These are phyloP conservation scores for Corythaeola cristata DNA, from an alignment of 2,113 vertebrate genomes.

Conservation along the genomic window DNA sequence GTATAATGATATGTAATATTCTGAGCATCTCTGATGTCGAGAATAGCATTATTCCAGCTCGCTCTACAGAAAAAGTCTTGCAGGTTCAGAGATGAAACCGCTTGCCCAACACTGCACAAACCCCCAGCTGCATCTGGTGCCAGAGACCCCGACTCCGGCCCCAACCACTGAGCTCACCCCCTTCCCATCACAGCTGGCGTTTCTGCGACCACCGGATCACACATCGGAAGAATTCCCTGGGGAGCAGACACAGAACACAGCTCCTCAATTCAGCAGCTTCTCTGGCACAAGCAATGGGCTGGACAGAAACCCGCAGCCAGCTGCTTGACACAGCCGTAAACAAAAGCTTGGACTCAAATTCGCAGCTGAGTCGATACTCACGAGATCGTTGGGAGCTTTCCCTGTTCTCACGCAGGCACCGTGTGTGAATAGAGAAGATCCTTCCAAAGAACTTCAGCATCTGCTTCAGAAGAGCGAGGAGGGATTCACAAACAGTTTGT, in stretches of 20 bases:
- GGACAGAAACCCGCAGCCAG: not conserved
- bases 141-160: not conserved
- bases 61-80: not conserved
- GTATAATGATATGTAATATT: fast-evolving
- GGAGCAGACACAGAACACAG: not conserved
- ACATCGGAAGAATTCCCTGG: fast-evolving
- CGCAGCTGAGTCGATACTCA: not conserved
- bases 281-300: fast-evolving
- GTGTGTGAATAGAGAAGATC: not conserved
- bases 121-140: not conserved
- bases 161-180: fast-evolving
- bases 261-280: not conserved
- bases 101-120: not conserved
- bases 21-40: not conserved
- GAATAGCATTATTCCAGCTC: not conserved
- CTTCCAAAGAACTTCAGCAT: not conserved
- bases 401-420: not conserved
- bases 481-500: not conserved
- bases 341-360: not conserved
- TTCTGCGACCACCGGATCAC: not conserved
- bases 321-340: not conserved
- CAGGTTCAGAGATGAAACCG: not conserved
- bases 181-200: fast-evolving
- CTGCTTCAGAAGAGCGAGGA: not conserved
- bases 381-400: not conserved